Evolutionary conservation across 1,140 invertebrate genomes (phyloP), one percentile per base, ranked within the genome.

Genomic region (Archegozetes longisetosus): DNA sequence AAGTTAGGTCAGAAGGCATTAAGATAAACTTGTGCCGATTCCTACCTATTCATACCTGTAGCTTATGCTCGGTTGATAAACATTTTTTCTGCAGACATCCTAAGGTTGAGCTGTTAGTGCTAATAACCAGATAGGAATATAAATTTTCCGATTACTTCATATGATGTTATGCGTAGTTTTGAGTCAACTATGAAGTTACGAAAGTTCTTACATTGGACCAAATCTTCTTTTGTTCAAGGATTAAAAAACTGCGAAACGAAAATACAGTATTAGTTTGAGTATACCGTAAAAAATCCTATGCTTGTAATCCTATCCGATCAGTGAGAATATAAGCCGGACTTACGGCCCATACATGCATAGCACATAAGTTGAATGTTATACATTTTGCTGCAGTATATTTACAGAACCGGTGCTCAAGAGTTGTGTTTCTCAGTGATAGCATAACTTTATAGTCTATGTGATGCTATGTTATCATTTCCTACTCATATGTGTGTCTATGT

Each of bases 281-380:
- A n/a, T n/a, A n/a, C n/a, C n/a, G n/a, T n/a, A 58, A 6, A 48
- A 58, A 48, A 22, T 9, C 55, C 49, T 20, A 22, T 24, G 53
- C 55, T 12, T 52, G 4, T 4, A 12, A 6, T 55, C 53, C 51
- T 9, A 26, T 12, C 13, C 52, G 2, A 2, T 24, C 2, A n/a
- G 17, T 40, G 32, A 40, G 6, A 6, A 6, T 6, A 40, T 40
- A 40, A 40, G 32, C 32, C 32, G 32, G 32, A 40, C 32, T 40
- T 40, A 40, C 17, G 32, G 32, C 32, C 32, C 17, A 6, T 40
- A 6, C 17, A 40, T 40, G 17, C 17, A 40, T 40, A 9, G 32
- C 32, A 40, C 17, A 40, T 6, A 40, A 40, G 32, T 9, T 6
- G 17, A 9, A 17, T 40, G 6, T 40, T 9, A 40, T 17, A 40